A percentile compares a stretch with the other conserved stretches of the same genome.
These are phyloP conservation scores for Bombus pascuorum DNA, from an alignment of 1,140 invertebrate genomes.

Conservation along the genomic window DNA sequence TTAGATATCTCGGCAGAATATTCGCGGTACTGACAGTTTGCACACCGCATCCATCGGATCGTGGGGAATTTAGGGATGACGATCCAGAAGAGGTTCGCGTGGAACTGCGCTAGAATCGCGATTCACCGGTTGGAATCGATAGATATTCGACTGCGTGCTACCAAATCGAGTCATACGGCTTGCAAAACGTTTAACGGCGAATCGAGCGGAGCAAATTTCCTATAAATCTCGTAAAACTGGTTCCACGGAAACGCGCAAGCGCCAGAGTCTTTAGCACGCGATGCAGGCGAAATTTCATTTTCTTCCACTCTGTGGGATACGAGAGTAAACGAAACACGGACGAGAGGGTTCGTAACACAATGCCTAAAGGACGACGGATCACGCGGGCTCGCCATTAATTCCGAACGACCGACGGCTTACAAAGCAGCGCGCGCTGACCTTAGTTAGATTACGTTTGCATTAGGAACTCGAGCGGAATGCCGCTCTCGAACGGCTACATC, in stretches of 20 bases:
- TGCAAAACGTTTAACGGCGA: background rate
- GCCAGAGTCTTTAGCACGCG: background rate
- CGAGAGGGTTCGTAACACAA: background rate
- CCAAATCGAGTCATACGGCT: background rate
- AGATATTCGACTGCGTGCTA: background rate
- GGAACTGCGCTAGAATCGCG: background rate
- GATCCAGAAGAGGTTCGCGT: background rate
- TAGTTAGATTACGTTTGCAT: slow-evolving; percentile 76
- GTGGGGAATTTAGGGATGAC: background rate
- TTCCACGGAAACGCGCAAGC: background rate
- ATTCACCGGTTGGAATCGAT: background rate
- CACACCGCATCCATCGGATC: too few relatives aligned
- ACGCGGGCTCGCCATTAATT: slow-evolving; percentile 72
- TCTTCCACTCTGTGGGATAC: background rate
- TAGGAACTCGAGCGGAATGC: slow-evolving; percentile 75
- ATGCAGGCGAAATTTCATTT: background rate
- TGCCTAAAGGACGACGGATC: slow-evolving; percentile 56
- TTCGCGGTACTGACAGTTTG: too few relatives aligned
- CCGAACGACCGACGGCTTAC: slow-evolving; percentile 69
- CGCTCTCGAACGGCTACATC: slow-evolving; percentile 49
- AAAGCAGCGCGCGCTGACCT: slow-evolving; percentile 74
- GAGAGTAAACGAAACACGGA: background rate
- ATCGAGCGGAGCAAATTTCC: background rate
- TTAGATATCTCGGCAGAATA: too few relatives aligned
- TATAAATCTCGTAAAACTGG: too few relatives aligned